Base-by-base conservation (phyloP, 1,140 invertebrate genomes). In the Pogonomyrmex californicus region DNA sequence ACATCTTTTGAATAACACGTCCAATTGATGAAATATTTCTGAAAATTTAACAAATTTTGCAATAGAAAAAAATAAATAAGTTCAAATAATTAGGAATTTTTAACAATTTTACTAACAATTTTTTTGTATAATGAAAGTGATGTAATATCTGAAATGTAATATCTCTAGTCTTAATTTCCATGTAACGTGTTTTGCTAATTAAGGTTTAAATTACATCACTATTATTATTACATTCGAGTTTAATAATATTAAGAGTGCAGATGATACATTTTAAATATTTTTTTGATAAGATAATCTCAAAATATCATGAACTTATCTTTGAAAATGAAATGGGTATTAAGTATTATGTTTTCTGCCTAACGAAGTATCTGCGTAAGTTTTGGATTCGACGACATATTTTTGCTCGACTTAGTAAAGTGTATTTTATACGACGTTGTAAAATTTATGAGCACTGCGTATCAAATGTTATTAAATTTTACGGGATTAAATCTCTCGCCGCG, bases 391-490 rank as follows among this genome's bases (percentile, higher is more conserved):
- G 66, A 73, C 54, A 75, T 60, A 73, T 83, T 75, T 83, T 83
- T 60, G 30, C 38, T 56, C 14, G 54, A 41, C 12, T 83, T 60
- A 56, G 54, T 60, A 54, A 83, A 62, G 41, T 75, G 56, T 60
- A 58, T 0, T 62, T 83, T 60, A 60, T 62, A 83, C 12, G 79
- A 38, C 54, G 54, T 60, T 82, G 66, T 75, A 75, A 83, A 83
- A 83, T 83, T 83, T 83, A 83, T 12, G 68, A 83, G 68, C 79
- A 30, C 17, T 12, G 56, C 54, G 44, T 54, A 83, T 83, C 68
- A 49, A 83, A 83, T 83, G 68, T 83, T 83, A 83, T 83, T 75
- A 83, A 83, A 83, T 83, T 83, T 83, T 83, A 75, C 79, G 68
- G 68, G 79, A 33, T 60, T 83, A 44, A 83, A 83, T 12, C 44